Evolutionary conservation across 1,140 invertebrate genomes (phyloP).

Genomic region (Conopomorpha cramerella): DNA sequence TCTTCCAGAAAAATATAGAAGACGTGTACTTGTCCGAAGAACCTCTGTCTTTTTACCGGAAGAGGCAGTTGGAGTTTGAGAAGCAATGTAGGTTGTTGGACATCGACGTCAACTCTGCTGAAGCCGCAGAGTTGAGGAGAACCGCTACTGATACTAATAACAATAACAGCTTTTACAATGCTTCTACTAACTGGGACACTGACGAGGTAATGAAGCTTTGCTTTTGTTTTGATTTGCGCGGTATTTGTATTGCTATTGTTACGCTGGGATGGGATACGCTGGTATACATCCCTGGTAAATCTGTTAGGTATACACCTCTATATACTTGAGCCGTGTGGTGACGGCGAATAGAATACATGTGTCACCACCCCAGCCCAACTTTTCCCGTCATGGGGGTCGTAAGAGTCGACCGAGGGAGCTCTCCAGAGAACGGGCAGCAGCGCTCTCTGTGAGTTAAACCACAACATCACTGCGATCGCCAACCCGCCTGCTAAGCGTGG

Average conservation of each 20-base stretch:
- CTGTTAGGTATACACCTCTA: too few species aligned
- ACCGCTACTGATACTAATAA: constrained; percentile 26
- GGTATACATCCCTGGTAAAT: too few species aligned
- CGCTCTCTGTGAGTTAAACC: too few species aligned
- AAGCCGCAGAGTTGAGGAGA: constrained; percentile 31
- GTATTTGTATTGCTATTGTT: not conserved
- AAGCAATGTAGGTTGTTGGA: constrained; percentile 45
- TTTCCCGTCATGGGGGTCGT: too few species aligned
- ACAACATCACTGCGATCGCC: too few species aligned
- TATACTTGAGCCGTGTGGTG: too few species aligned
- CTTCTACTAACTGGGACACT: constrained; percentile 36
- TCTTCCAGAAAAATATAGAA: constrained; percentile 40
- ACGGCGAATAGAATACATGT: too few species aligned
- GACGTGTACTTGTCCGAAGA: constrained; percentile 33
- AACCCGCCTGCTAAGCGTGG: too few species aligned
- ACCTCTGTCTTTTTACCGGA: constrained; percentile 40
- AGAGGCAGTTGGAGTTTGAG: constrained; percentile 40
- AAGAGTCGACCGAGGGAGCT: too few species aligned
- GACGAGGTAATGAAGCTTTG: constrained; percentile 31
- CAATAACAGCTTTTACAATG: constrained; percentile 20
- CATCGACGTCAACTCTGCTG: constrained; percentile 36
- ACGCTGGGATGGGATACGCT: too few species aligned
- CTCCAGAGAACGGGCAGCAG: too few species aligned
- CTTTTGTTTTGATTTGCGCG: not conserved
- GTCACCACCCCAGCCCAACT: too few species aligned